Evolutionary conservation across 1,140 invertebrate genomes (phyloP).

Genomic region (Drosophila trapezifrons): DNA sequence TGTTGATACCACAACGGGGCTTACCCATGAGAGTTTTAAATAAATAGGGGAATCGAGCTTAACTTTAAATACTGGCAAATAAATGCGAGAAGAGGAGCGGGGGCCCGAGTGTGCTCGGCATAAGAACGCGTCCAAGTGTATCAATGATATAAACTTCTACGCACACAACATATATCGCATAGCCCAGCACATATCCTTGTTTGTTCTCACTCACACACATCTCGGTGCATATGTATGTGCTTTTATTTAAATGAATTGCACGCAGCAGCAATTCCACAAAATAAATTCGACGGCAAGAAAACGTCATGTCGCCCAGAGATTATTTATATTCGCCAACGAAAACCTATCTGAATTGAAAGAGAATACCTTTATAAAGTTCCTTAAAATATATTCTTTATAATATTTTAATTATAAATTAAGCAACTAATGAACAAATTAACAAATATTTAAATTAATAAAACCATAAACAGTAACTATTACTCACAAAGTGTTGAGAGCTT

Average conservation of each 20-base stretch:
- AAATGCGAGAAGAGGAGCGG: background rate
- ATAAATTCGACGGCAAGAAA: slow-evolving; percentile 17
- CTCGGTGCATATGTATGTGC: background rate
- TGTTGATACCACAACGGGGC: background rate
- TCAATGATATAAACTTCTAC: slow-evolving; percentile 71
- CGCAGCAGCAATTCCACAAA: slow-evolving; percentile 23
- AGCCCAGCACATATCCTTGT: slow-evolving; percentile 7
- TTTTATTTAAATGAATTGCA: slow-evolving; percentile 48
- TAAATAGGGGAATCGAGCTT: slow-evolving; percentile 14
- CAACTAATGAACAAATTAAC: too few species aligned
- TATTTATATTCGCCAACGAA: background rate
- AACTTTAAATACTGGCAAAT: slow-evolving; percentile 35
- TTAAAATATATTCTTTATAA: too few species aligned
- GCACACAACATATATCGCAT: slow-evolving; percentile 30
- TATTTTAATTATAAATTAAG: too few species aligned
- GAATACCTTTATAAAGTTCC: too few species aligned
- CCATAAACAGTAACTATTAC: too few species aligned
- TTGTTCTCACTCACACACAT: background rate
- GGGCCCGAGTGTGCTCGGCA: slow-evolving; percentile 17
- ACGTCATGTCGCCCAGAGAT: background rate
- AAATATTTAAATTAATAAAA: too few species aligned
- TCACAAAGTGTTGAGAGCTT: too few species aligned
- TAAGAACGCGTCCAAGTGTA: slow-evolving; percentile 72
- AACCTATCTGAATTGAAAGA: too few species aligned
- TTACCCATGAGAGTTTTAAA: slow-evolving; percentile 26